A percentile compares a stretch with the other conserved stretches of the same genome.
Evolutionary conservation across 2,888 invertebrate genomes (phyloP).

Genomic region (Calliopum simillimum): DNA sequence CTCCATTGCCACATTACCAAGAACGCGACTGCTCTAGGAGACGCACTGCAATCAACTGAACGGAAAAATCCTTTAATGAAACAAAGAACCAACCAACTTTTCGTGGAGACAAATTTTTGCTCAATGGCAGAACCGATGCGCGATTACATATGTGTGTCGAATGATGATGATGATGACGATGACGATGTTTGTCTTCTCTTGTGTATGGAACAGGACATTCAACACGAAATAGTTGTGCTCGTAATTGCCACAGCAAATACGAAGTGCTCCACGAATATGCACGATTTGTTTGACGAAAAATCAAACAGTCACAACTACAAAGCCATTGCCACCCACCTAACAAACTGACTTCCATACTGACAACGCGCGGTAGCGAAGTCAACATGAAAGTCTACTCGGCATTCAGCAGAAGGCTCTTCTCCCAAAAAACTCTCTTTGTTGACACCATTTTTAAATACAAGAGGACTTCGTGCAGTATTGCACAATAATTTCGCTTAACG

Average conservation of each 20-base stretch:
- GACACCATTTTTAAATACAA: too few species aligned
- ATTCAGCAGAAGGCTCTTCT: too few species aligned
- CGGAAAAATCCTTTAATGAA: constrained; percentile 32
- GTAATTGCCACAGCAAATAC: background rate
- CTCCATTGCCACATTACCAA: background rate
- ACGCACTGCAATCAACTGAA: constrained; percentile 49
- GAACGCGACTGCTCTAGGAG: constrained; percentile 48
- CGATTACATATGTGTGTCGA: background rate
- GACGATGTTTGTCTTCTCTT: background rate
- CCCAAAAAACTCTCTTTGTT: background rate
- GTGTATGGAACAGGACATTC: too few species aligned
- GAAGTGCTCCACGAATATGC: background rate
- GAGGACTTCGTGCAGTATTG: too few species aligned
- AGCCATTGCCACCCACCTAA: too few species aligned
- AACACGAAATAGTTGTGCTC: too few species aligned
- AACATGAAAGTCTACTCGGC: too few species aligned
- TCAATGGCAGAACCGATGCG: too few species aligned
- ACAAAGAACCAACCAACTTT: background rate
- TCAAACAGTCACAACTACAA: background rate
- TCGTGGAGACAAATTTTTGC: too few species aligned
- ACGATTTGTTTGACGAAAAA: background rate
- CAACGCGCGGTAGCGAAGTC: background rate
- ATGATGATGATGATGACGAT: background rate
- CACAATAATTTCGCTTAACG: too few species aligned
- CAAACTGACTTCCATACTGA: background rate